Percentiles rank a stretch among this genome's conserved stretches.
Conservation (phyloP, 2,113 vertebrate genomes). For the Herpetotheres cachinnans region DNA sequence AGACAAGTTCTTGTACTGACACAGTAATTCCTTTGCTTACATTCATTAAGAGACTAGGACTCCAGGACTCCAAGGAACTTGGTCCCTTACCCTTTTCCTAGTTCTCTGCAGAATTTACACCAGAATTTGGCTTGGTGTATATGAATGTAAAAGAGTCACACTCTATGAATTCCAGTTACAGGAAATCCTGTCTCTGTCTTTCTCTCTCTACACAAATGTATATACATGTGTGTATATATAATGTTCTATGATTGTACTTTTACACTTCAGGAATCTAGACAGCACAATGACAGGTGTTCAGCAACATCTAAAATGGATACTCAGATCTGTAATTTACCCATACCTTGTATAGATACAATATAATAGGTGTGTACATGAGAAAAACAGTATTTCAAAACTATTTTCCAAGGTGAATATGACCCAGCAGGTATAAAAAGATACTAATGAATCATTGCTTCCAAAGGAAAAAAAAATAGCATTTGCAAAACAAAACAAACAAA, state of each 20-base stretch:
- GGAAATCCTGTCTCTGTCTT: background rate
- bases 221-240: background rate
- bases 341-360: background rate
- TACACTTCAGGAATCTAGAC: background rate
- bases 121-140: background rate
- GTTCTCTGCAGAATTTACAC: background rate
- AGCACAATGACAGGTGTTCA: background rate
- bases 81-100: background rate
- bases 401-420: background rate
- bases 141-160: background rate
- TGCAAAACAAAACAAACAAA: background rate
- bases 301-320: background rate
- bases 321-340: background rate
- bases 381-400: background rate
- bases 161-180: background rate
- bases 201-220: background rate
- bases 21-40: background rate
- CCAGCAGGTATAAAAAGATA: background rate
- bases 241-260: background rate
- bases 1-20: background rate
- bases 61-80: background rate
- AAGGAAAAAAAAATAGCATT: background rate
- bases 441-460: background rate
- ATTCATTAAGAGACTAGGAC: background rate
- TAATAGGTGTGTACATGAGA: background rate